phyloP scores from a whole-genome alignment of 2,797 vertebrate species.

The Bufotes viridis region DNA sequence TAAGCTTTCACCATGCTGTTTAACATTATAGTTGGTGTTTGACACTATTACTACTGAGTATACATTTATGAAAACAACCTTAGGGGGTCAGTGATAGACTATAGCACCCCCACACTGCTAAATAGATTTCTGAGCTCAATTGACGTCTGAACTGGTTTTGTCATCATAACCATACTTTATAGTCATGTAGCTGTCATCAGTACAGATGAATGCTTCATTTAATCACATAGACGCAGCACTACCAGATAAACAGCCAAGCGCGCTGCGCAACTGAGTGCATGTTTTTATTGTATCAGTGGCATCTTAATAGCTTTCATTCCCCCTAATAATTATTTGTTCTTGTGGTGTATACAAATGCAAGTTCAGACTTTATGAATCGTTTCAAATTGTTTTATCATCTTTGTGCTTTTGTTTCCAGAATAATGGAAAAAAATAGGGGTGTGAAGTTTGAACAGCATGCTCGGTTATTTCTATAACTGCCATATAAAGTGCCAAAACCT shows the following conservation, averaged over 20 bases:
- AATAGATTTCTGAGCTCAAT: slow-evolving; percentile 57
- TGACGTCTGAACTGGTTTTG: slow-evolving; percentile 63
- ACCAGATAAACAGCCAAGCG: slow-evolving; percentile 19
- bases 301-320: slow-evolving; percentile 22
- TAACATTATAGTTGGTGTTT: slow-evolving; percentile 39
- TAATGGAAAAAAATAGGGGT: too few relatives aligned
- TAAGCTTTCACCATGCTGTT: slow-evolving; percentile 43
- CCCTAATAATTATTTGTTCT: slow-evolving; percentile 20
- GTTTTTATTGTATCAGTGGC: slow-evolving; percentile 19
- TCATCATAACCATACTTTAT: slow-evolving; percentile 69
- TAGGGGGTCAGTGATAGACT: slow-evolving; percentile 40
- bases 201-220: slow-evolving; percentile 57
- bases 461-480: too few relatives aligned
- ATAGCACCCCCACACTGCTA: slow-evolving; percentile 40
- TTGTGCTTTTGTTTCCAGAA: too few relatives aligned
- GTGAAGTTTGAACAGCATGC: too few relatives aligned
- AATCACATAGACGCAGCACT: slow-evolving; percentile 64
- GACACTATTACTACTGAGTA: slow-evolving; percentile 22
- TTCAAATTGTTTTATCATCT: too few relatives aligned
- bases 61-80: slow-evolving; percentile 46
- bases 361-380: not conserved
- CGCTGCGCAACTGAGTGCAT: slow-evolving; percentile 21
- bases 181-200: slow-evolving; percentile 61
- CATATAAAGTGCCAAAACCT: too few relatives aligned
- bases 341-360: slow-evolving; percentile 21